Evolutionary conservation across 2,797 vertebrate species (phyloP).

Genomic region (Poecilia gillii): DNA sequence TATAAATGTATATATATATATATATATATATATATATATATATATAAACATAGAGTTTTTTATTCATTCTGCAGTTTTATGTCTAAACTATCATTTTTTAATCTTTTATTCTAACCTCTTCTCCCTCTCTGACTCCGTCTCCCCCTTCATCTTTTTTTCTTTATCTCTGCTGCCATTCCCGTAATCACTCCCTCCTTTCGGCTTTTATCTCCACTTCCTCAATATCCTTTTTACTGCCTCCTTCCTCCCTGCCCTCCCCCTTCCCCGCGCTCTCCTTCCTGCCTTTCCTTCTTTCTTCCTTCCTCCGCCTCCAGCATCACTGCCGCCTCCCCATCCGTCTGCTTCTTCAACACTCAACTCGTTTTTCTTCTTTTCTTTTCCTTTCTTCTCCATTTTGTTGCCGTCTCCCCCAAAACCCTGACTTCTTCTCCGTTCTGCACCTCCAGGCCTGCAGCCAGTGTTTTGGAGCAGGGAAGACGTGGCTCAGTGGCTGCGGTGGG

Average conservation of each 20-base stretch:
- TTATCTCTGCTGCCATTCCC: conserved; percentile 64
- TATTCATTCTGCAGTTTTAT: conserved; percentile 40
- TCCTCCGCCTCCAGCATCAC: conserved; percentile 8
- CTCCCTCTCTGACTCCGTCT: conserved; percentile 50
- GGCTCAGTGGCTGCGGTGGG: conserved; percentile 95
- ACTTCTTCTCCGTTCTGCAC: not conserved
- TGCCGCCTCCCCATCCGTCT: conserved; percentile 9
- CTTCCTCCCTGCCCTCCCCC: not conserved
- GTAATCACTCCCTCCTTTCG: conserved; percentile 72
- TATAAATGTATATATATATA: too few relatives aligned
- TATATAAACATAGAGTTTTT: conserved; percentile 5
- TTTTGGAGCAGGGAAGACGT: conserved; percentile 97
- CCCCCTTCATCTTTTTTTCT: conserved; percentile 60
- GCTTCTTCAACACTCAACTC: conserved; percentile 37
- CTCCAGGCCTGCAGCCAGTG: conserved; percentile 90
- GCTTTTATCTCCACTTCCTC: conserved; percentile 80
- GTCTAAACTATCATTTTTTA: conserved; percentile 52
- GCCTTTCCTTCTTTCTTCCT: conserved; percentile 40
- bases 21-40: too few relatives aligned
- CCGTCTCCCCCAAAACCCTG: conserved; percentile 7
- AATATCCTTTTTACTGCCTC: conserved; percentile 77
- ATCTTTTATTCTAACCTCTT: conserved; percentile 63
- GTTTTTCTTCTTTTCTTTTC: conserved; percentile 13
- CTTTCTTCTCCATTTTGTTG: conserved; percentile 16
- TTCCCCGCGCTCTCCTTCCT: conserved; percentile 11